A percentile compares a stretch with the other conserved stretches of the same genome.
Conservation (phyloP, 2,113 vertebrate species). For the Leptobrachium leishanense region DNA sequence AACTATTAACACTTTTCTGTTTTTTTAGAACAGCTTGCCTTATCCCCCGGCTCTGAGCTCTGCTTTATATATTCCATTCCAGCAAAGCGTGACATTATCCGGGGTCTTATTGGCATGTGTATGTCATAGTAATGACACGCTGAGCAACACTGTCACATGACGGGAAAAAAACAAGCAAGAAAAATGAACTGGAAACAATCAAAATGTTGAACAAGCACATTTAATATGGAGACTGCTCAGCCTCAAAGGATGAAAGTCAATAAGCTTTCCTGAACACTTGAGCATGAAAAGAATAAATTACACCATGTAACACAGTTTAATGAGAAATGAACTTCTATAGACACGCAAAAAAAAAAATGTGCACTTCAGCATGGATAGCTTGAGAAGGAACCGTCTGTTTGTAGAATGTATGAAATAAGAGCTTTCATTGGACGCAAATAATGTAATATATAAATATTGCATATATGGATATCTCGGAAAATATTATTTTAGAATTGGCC, state of each 20-base stretch:
- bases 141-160: neutral
- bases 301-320: conserved; percentile 30
- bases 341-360: conserved; percentile 13
- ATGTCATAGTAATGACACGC: conserved; percentile 15
- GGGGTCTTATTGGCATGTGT: conserved; percentile 9
- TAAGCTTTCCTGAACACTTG: conserved; percentile 45
- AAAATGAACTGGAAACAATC: conserved; percentile 38
- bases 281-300: conserved; percentile 45
- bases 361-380: neutral
- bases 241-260: conserved; percentile 46
- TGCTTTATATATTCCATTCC: neutral
- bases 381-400: conserved; percentile 3
- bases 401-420: conserved; percentile 11
- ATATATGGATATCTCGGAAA: conserved; percentile 1
- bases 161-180: conserved; percentile 33
- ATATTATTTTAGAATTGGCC: conserved; percentile 4
- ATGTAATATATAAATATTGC: conserved; percentile 6
- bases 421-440: neutral
- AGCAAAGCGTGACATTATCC: conserved; percentile 12
- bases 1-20: no score
- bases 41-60: neutral
- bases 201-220: conserved; percentile 40
- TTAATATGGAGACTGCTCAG: conserved; percentile 33
- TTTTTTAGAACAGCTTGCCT: no score
- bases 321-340: conserved; percentile 28